Conservation (phyloP, 2,888 invertebrate genomes). For the Atethmia centrago region DNA sequence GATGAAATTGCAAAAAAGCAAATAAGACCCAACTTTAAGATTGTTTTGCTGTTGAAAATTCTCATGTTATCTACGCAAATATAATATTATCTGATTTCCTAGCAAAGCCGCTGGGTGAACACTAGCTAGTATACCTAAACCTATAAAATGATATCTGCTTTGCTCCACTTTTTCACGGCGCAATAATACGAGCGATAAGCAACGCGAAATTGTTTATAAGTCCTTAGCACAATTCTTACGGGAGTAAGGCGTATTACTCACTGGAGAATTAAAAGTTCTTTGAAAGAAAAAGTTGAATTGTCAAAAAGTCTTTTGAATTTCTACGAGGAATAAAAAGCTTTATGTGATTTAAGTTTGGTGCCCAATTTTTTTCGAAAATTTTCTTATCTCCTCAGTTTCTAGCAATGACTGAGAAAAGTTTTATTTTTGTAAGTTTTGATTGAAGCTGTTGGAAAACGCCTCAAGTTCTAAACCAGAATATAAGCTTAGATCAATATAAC, state of each 20-base stretch:
- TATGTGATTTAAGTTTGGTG: not conserved
- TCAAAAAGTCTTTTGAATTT: not conserved
- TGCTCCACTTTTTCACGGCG: slow-evolving; percentile 58
- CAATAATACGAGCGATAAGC: slow-evolving; percentile 60
- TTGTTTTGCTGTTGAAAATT: not conserved
- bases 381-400: too few relatives aligned
- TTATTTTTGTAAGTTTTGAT: not conserved
- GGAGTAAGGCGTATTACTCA: slow-evolving; percentile 43
- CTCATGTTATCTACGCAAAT: not conserved
- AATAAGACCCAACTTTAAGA: not conserved
- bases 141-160: slow-evolving; percentile 57
- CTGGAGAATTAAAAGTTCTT: not conserved
- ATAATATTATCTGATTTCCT: not conserved
- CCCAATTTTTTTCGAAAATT: not conserved
- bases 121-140: slow-evolving; percentile 32
- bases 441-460: not conserved
- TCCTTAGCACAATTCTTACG: slow-evolving; percentile 60
- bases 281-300: not conserved
- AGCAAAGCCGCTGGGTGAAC: not conserved
- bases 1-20: too few relatives aligned
- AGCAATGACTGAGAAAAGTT: not conserved
- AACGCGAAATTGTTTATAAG: slow-evolving; percentile 61
- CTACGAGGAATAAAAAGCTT: not conserved
- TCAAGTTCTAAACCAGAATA: not conserved
- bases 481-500: too few relatives aligned